phyloP scores from a whole-genome alignment of 2,888 invertebrate genomes.

The Lobophora halterata region DNA sequence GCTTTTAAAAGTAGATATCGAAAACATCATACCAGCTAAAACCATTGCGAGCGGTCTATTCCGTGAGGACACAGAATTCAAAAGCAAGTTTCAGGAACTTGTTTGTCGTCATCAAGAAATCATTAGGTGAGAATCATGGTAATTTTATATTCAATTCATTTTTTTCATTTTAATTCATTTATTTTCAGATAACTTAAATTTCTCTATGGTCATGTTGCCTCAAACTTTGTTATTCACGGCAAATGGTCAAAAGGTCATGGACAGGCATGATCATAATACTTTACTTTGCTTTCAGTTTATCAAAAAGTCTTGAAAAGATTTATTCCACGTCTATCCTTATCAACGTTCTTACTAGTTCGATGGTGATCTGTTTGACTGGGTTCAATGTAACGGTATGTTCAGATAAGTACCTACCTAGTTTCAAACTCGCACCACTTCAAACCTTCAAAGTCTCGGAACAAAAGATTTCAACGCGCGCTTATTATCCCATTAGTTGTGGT shows the following conservation, averaged over 20 bases:
- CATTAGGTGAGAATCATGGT: conserved; percentile 23
- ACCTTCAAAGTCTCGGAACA: neutral
- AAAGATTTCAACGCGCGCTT: neutral
- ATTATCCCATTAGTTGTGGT: neutral
- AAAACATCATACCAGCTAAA: conserved; percentile 8
- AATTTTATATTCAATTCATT: too few species aligned
- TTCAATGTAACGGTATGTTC: conserved; percentile 36
- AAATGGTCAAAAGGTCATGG: too few species aligned
- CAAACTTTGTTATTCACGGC: too few species aligned
- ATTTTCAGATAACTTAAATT: too few species aligned
- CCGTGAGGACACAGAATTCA: conserved; percentile 1
- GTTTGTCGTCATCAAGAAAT: conserved; percentile 15
- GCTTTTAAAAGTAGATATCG: conserved; percentile 21
- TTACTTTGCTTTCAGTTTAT: conserved; percentile 14
- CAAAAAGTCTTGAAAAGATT: conserved; percentile 23
- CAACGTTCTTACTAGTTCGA: conserved; percentile 34
- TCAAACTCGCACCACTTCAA: too few species aligned
- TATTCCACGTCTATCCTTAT: conserved; percentile 31
- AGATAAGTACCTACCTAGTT: too few species aligned
- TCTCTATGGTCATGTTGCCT: too few species aligned
- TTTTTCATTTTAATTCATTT: too few species aligned
- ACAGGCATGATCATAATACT: too few species aligned
- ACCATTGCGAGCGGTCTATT: neutral
- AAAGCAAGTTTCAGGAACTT: conserved; percentile 4
- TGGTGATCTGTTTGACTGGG: conserved; percentile 36